These are phyloP conservation scores for Baccha elongata DNA, from an alignment of 2,888 invertebrate species.

Conservation along the genomic window DNA sequence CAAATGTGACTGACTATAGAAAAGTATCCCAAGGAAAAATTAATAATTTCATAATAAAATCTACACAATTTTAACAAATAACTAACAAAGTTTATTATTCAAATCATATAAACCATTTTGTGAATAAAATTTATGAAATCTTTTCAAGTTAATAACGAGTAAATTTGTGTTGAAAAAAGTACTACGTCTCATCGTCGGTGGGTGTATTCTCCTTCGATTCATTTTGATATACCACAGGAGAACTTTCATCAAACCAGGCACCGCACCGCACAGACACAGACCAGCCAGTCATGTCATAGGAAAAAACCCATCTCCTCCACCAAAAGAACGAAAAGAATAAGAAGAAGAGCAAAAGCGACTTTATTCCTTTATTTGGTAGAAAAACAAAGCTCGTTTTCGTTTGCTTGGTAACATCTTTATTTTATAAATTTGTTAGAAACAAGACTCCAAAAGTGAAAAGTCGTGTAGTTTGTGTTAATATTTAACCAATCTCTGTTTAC, in stretches of 20 bases:
- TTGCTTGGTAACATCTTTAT: slow-evolving; percentile 3
- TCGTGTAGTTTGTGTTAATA: slow-evolving; percentile 36
- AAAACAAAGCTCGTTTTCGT: slow-evolving; percentile 13
- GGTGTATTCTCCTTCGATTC: slow-evolving; percentile 24
- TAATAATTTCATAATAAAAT: slow-evolving; percentile 20
- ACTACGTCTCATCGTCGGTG: background rate
- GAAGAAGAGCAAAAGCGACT: slow-evolving; percentile 15
- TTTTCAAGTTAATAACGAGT: background rate
- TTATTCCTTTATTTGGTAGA: slow-evolving; percentile 54
- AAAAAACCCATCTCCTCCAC: slow-evolving; percentile 9
- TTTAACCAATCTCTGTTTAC: background rate
- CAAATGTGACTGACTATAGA: slow-evolving; percentile 43
- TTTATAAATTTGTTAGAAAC: slow-evolving; percentile 6
- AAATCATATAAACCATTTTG: background rate
- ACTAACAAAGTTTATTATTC: background rate
- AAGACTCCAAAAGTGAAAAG: background rate
- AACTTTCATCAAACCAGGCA: slow-evolving; percentile 36
- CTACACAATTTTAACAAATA: background rate
- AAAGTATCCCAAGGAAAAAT: slow-evolving; percentile 49
- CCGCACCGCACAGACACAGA: slow-evolving; percentile 15
- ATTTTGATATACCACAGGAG: slow-evolving; percentile 23
- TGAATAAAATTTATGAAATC: background rate
- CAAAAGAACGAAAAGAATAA: slow-evolving; percentile 6
- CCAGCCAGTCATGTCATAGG: background rate
- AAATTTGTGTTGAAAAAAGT: background rate